Evolutionary conservation across 30 jellyfish, hydroid and myxozoan genomes (phyloP).

Genomic region (Pseudorhiza aurosa): DNA sequence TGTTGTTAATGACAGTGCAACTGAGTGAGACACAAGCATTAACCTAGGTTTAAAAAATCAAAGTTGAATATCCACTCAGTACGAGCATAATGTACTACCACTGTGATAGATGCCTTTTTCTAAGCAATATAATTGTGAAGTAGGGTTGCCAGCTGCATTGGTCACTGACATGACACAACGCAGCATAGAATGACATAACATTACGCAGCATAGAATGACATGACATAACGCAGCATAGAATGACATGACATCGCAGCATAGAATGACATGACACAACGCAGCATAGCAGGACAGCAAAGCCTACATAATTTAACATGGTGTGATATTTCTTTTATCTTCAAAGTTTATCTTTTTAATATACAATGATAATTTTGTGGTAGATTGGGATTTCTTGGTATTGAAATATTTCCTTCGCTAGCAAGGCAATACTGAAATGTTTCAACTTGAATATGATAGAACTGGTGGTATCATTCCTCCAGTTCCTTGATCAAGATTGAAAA

Average conservation of each 20-base stretch:
- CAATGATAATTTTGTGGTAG: no score
- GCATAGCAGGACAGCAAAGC: not conserved
- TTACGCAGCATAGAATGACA: not conserved
- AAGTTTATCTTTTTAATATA: no score
- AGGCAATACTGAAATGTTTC: no score
- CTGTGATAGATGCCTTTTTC: not conserved
- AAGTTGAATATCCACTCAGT: not conserved
- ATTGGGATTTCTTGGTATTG: no score
- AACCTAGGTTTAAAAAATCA: slow-evolving; percentile 3
- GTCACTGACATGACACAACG: not conserved
- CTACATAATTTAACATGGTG: not conserved
- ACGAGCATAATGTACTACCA: not conserved
- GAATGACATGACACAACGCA: not conserved
- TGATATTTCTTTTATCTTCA: no score
- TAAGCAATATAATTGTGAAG: not conserved
- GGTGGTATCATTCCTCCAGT: no score
- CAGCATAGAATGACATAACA: not conserved
- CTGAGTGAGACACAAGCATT: slow-evolving; percentile 22
- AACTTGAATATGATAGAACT: no score
- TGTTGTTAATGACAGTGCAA: slow-evolving; percentile 23
- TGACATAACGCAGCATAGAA: not conserved
- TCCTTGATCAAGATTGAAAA: no score
- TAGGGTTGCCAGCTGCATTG: not conserved
- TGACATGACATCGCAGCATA: no score
- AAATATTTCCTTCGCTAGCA: no score